phyloP scores from a whole-genome alignment of 2,888 invertebrate genomes.

The Beris chalybata region DNA sequence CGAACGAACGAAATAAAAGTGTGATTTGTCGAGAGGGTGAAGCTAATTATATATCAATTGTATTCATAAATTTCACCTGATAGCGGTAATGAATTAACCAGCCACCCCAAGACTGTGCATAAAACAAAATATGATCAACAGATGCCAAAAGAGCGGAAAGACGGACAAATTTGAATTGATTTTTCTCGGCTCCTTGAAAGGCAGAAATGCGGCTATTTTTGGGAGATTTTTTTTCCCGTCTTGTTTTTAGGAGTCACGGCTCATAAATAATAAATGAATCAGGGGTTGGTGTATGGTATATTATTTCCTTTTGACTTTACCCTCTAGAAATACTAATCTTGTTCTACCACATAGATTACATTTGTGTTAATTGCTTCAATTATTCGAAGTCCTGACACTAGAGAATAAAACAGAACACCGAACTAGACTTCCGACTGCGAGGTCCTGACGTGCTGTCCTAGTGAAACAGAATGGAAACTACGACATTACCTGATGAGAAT shows the following conservation, averaged over 20 bases:
- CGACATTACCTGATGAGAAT: too few species aligned
- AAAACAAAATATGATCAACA: slow-evolving; percentile 22
- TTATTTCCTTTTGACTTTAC: slow-evolving; percentile 17
- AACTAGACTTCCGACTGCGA: too few species aligned
- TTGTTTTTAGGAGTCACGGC: slow-evolving; percentile 16
- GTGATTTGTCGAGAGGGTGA: background rate
- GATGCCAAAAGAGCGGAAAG: slow-evolving; percentile 3
- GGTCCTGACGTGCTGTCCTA: too few species aligned
- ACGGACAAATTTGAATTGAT: slow-evolving; percentile 26
- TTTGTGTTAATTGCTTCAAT: slow-evolving; percentile 28
- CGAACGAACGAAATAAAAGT: background rate
- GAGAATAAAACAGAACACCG: too few species aligned
- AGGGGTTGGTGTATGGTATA: slow-evolving; percentile 9
- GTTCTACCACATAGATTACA: slow-evolving; percentile 3
- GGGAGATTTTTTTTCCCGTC: background rate
- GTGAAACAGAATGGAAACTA: too few species aligned
- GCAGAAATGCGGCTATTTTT: background rate
- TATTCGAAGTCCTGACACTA: background rate
- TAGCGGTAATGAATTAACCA: slow-evolving; percentile 16
- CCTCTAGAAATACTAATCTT: background rate
- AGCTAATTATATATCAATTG: background rate
- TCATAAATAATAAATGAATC: slow-evolving; percentile 25
- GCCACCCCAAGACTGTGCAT: background rate
- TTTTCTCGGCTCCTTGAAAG: background rate
- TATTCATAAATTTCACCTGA: slow-evolving; percentile 26